Evolutionary conservation across 2,888 invertebrate genomes (phyloP), one percentile per base, ranked within the genome.

Genomic region (Oxytorus armatus): DNA sequence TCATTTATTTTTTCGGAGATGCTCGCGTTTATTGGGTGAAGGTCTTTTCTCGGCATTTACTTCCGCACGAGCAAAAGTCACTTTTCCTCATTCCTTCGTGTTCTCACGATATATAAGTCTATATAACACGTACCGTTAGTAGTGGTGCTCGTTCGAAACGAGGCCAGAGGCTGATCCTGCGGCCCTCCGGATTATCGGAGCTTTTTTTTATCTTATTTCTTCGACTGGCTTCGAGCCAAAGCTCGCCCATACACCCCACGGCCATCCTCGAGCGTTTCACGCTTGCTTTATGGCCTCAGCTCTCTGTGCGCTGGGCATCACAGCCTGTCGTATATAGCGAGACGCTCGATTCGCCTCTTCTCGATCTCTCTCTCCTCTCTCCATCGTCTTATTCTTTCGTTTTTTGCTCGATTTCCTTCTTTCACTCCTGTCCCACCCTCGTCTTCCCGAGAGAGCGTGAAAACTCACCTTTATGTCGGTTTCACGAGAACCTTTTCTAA

Each of bases 221-320:
- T 84, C 87, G 86, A 84, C 87, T 91, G 90, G 89, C 89, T 25
- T 51, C 73, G 79, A 78, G 89, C 90, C 91, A 91, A 84, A 86
- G 76, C 74, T 79, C 49, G 70, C 70, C 70, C 70, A 57, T 59
- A 42, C n/a, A n/a, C 73, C 25, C 33, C 65, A 39, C 29, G 61
- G 57, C 73, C 55, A 77, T 77, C 73, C 80, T 77, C 63, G 49
- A 80, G 51, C 77, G 44, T 77, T 80, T 69, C 72, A 23, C 77
- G 74, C 74, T 81, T 81, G 80, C 77, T 81, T 81, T 81, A 81
- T 81, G 77, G 74, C 63, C 49, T 59, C 66, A 53, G 44, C 61
- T 42, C 72, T 39, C 59, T 59, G 36, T 55, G n/a, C 23, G 11
- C 59, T 59, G 51, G 66, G 57, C 70, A 63, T 73, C 63, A 39